Evolutionary conservation across 2,797 vertebrate species (phyloP), one percentile per base, ranked within the genome.

Genomic region (Darevskia nairensis): DNA sequence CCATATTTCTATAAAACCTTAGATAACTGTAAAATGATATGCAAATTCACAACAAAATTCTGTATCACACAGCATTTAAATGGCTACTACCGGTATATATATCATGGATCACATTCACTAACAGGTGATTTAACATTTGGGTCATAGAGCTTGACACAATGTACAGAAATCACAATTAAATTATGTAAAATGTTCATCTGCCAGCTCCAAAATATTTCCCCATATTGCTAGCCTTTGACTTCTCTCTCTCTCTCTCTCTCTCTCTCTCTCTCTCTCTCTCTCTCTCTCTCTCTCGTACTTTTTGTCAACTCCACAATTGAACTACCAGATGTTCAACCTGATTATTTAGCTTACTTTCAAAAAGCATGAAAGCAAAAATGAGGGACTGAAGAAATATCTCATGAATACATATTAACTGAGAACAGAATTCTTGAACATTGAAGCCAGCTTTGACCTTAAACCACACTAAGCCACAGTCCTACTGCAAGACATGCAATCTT

Each of bases 121-220:
- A 66, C 80, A 86, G 46, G 35, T 15, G 35, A 80, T 87, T 80
- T 90, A 80, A 87, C 32, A 84, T 87, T 87, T 80, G 27, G 76
- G 41, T 75, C 8, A 41, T n/a, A 46, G 9, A 21, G 68, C 69
- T 23, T 79, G 46, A 79, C 75, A 71, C 66, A 66, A 46, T 84
- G 25, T 83, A 55, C 10, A 74, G 35, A 61, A 74, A 82, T n/a
- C 39, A 83, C 50, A 84, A 61, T 83, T 82, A 69, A 84, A 61
- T 79, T 82, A 82, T 64, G 39, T 82, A 78, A 78, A 89, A 86
- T 71, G n/a, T 29, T 78, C 17, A 41, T 78, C 39, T 64, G 50
- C 64, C 66, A 78, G 35, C 61, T 79, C 10, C 21, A 27, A 79
- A 80, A 74, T 77, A 81, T 68, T 76, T 29, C 15, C 41, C 13